Conservation (phyloP, 1,140 invertebrate species). For the Macrobrachium nipponense region DNA sequence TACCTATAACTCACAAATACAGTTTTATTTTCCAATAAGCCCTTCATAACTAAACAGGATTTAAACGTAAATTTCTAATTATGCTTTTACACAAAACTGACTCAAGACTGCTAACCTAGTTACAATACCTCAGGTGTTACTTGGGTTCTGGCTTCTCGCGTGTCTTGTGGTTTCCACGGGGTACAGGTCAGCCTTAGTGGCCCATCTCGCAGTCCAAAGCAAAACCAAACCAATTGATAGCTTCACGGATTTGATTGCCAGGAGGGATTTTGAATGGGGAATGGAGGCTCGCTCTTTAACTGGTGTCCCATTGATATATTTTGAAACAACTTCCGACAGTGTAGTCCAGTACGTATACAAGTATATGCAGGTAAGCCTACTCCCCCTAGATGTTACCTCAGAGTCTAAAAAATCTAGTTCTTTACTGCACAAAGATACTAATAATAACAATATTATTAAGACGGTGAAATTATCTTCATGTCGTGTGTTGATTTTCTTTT, state of each 20-base stretch:
- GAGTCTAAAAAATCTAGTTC: too few relatives aligned
- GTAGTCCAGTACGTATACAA: not conserved
- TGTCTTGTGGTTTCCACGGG: not conserved
- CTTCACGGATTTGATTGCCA: not conserved
- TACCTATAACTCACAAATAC: too few relatives aligned
- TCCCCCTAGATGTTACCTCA: too few relatives aligned
- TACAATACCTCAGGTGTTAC: not conserved
- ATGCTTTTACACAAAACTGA: too few relatives aligned
- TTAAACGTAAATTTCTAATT: too few relatives aligned
- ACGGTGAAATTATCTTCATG: too few relatives aligned
- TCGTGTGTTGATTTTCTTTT: too few relatives aligned
- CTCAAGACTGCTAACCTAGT: too few relatives aligned
- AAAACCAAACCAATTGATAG: not conserved
- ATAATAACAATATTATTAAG: too few relatives aligned
- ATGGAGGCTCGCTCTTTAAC: not conserved
- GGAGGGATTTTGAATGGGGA: not conserved
- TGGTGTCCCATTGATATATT: not conserved
- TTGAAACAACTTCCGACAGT: not conserved
- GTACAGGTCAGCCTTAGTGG: not conserved
- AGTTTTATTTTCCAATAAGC: too few relatives aligned
- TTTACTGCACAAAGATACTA: too few relatives aligned
- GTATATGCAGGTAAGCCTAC: not conserved
- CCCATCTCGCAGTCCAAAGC: slow-evolving; percentile 1
- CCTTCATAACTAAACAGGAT: too few relatives aligned
- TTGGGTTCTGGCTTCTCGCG: not conserved